Percentiles rank a stretch among this genome's conserved stretches.
These are phyloP conservation scores for Synanceia verrucosa DNA, from an alignment of 2,797 vertebrate species.

Conservation along the genomic window DNA sequence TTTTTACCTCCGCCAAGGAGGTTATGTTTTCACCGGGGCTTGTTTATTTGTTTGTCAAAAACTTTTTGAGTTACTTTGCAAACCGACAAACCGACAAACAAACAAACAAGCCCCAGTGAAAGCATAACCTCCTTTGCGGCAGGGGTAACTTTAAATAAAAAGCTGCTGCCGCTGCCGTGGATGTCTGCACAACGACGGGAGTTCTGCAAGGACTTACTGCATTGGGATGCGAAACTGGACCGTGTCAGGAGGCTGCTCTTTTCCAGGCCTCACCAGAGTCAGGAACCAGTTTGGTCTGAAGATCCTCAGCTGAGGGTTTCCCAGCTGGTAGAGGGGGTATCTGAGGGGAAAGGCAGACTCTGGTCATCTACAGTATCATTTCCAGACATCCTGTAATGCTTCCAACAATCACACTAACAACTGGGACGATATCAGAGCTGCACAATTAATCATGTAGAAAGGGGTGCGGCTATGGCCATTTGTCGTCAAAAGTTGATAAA, in stretches of 20 bases:
- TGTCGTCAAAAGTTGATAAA: neutral
- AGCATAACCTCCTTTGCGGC: no score
- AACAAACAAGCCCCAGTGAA: no score
- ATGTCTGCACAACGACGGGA: neutral
- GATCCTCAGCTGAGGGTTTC: conserved; percentile 92
- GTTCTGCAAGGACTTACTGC: conserved; percentile 86
- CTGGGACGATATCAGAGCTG: neutral
- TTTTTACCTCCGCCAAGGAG: no score
- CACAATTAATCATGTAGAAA: neutral
- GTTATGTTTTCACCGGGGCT: no score
- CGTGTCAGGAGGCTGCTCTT: conserved; percentile 88
- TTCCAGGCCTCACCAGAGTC: conserved; percentile 91
- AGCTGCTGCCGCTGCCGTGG: no score
- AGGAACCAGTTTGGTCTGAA: conserved; percentile 94
- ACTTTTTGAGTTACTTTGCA: no score
- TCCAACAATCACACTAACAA: neutral
- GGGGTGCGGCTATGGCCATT: neutral
- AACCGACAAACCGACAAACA: no score
- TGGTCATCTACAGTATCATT: neutral
- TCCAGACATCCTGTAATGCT: neutral
- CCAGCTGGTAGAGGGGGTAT: conserved; percentile 92
- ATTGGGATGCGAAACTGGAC: conserved; percentile 95
- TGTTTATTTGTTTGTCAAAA: no score
- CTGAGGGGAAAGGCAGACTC: conserved; percentile 70
- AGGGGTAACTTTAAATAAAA: no score